phyloP scores from a whole-genome alignment of 2,113 vertebrate genomes.

The Manacus vitellinus region DNA sequence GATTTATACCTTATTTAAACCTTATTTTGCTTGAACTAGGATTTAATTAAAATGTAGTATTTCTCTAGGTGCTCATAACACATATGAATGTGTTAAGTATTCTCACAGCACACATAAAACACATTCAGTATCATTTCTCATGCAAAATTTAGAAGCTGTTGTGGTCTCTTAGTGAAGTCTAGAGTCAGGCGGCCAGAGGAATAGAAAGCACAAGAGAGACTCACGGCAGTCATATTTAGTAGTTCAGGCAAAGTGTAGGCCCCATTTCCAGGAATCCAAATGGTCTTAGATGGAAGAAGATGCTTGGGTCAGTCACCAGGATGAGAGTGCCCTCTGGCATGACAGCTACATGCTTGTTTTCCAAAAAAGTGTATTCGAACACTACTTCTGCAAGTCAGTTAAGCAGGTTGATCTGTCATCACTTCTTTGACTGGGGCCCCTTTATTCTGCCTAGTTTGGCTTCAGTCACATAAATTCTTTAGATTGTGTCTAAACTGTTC shows the following conservation, averaged over 20 bases:
- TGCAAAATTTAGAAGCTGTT: neutral
- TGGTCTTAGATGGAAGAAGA: neutral
- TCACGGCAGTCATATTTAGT: neutral
- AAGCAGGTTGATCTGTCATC: neutral
- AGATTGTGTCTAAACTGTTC: neutral
- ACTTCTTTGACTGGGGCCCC: neutral
- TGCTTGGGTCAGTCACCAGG: neutral
- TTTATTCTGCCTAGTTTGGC: neutral
- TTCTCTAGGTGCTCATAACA: neutral
- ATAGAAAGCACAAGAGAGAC: neutral
- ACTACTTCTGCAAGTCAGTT: neutral
- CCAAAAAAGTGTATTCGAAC: neutral
- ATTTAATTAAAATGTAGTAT: neutral
- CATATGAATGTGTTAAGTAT: neutral
- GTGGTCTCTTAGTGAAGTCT: neutral
- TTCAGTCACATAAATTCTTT: neutral
- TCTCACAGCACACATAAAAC: neutral
- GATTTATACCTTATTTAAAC: neutral
- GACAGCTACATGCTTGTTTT: neutral
- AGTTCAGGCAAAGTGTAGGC: neutral
- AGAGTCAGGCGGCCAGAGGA: neutral
- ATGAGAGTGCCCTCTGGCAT: neutral
- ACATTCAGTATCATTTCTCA: neutral
- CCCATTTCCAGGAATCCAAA: neutral
- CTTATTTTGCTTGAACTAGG: neutral